Conservation (phyloP, 2,797 vertebrate genomes). For the Carapus acus region DNA sequence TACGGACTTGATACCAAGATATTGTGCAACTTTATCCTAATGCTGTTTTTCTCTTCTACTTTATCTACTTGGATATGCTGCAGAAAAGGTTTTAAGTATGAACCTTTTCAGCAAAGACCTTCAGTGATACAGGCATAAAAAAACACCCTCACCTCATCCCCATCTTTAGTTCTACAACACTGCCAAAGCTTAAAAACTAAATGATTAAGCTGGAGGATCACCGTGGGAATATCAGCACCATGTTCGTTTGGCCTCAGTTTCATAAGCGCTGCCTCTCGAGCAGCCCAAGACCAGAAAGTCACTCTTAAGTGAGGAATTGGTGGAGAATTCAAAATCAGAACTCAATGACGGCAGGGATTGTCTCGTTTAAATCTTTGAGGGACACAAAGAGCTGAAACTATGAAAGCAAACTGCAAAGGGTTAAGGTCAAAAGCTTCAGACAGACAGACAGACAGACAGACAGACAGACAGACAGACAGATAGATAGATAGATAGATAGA, state of each 20-base stretch:
- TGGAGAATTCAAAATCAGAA: conserved; percentile 17
- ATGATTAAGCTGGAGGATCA: conserved; percentile 9
- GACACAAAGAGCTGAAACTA: conserved; percentile 49
- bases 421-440: conserved; percentile 19
- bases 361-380: conserved; percentile 49
- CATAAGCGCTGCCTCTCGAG: conserved; percentile 32
- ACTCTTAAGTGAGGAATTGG: conserved; percentile 32
- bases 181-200: conserved; percentile 9
- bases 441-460: too few species aligned
- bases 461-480: too few species aligned
- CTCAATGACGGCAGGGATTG: conserved; percentile 36
- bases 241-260: conserved; percentile 33
- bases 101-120: not conserved
- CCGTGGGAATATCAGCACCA: conserved; percentile 11
- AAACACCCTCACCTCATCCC: too few species aligned
- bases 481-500: too few species aligned
- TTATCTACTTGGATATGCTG: too few species aligned
- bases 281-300: conserved; percentile 35
- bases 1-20: too few species aligned
- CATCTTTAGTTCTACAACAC: conserved; percentile 13
- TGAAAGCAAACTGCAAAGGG: conserved; percentile 30
- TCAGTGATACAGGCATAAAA: not conserved
- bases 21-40: too few species aligned
- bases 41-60: too few species aligned
- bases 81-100: too few species aligned